Conservation (phyloP, 1,140 invertebrate genomes). For the Drosophila pseudoananassae region DNA sequence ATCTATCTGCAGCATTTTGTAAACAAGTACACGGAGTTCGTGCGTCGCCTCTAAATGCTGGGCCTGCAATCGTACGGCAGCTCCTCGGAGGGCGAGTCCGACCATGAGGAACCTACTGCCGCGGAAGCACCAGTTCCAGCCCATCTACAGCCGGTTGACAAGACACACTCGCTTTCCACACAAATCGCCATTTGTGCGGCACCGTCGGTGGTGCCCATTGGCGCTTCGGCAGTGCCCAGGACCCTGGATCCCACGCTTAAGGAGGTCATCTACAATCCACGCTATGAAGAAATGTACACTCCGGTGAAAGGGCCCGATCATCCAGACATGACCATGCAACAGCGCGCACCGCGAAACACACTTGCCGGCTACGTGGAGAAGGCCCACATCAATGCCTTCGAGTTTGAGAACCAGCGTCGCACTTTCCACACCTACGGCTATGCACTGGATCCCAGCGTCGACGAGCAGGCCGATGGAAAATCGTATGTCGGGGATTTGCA, state of each 20-base stretch:
- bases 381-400: constrained; percentile 97
- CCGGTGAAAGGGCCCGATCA: constrained; percentile 95
- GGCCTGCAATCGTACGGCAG: constrained; percentile 72
- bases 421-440: constrained; percentile 98
- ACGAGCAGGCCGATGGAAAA: constrained; percentile 87
- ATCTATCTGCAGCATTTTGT: constrained; percentile 71
- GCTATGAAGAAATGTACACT: constrained; percentile 97
- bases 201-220: constrained; percentile 90
- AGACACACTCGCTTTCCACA: constrained; percentile 84
- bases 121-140: constrained; percentile 72
- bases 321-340: constrained; percentile 95
- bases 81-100: constrained; percentile 73
- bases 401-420: constrained; percentile 98
- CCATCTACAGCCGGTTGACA: constrained; percentile 85
- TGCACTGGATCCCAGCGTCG: constrained; percentile 96
- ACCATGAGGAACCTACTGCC: constrained; percentile 43
- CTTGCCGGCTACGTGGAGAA: constrained; percentile 97
- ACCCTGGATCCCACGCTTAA: constrained; percentile 90
- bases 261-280: constrained; percentile 96
- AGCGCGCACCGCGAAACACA: constrained; percentile 94
- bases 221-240: constrained; percentile 85
- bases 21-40: constrained; percentile 65
- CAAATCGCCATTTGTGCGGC: constrained; percentile 90
- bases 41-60: constrained; percentile 66
- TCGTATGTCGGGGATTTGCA: constrained; percentile 88